A percentile compares a stretch with the other conserved stretches of the same genome.
phyloP scores from a whole-genome alignment of 2,888 invertebrate species.

The Oasisia sp. region DNA sequence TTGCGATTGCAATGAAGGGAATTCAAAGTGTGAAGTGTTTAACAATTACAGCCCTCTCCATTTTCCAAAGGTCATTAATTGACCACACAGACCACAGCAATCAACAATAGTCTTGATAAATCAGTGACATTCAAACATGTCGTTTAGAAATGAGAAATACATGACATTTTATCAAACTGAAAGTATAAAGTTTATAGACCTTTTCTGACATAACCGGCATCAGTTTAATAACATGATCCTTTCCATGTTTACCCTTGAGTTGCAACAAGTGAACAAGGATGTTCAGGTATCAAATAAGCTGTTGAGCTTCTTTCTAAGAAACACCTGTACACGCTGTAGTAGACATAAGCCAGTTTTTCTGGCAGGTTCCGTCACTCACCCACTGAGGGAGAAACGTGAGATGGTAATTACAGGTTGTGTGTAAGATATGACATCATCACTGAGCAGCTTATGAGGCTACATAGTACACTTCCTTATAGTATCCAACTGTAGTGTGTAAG shows the following conservation, averaged over 20 bases:
- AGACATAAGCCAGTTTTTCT: not conserved
- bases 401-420: not conserved
- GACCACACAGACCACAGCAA: too few relatives aligned
- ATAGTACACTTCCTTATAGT: not conserved
- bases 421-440: not conserved
- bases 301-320: not conserved
- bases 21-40: too few relatives aligned
- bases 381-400: not conserved
- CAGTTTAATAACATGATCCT: not conserved
- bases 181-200: too few relatives aligned
- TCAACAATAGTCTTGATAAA: too few relatives aligned
- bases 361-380: not conserved
- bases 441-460: not conserved
- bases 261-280: not conserved
- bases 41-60: too few relatives aligned
- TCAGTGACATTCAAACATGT: too few relatives aligned
- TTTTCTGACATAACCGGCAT: not conserved
- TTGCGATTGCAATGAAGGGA: not conserved
- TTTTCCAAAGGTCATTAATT: too few relatives aligned
- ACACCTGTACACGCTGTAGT: not conserved
- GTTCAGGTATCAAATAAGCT: not conserved
- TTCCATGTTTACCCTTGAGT: not conserved
- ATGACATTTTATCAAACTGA: too few relatives aligned
- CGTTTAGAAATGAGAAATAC: too few relatives aligned
- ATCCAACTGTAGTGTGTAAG: not conserved